Evolutionary conservation across 37 sponge, comb jelly and placozoan species (phyloP), one percentile per base, ranked within the genome.

Genomic region (Geodia barretti): DNA sequence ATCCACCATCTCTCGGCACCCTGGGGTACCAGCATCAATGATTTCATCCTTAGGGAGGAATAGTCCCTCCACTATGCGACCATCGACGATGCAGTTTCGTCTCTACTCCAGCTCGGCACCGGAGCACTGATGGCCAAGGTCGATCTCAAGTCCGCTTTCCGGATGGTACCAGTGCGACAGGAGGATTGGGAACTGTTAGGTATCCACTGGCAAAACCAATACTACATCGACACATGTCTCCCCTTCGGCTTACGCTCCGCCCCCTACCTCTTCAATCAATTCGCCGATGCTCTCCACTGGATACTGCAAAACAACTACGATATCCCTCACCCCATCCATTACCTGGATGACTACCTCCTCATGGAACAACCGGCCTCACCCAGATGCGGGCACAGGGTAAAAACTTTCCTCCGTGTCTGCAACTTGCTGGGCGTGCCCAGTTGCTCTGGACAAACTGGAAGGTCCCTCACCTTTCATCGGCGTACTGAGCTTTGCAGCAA

Each of bases 1-100:
- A 84, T 84, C 77, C 39, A 34, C 62, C 85, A 84, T 72, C 85
- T 84, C n/a, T 84, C 85, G 2, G 85, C 85, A 39, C 68, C 82
- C 17, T 37, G 25, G 29, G 73, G 74, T 23, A 9, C 11, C 21
- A 79, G 80, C 58, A 41, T 79, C 17, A 79, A 79, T 41, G 80
- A 79, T 47, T 31, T 19, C 70, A 79, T 79, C 59, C 19, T 5
- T 65, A 65, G n/a, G n/a, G n/a, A n/a, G n/a, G 19, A 28, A 80
- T 80, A 41, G 28, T 40, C 37, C 58, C 70, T 69, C 4, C 69
- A 75, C 24, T 84, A 84, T 69, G 11, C 70, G 33, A 34, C 70
- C 4, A 37, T 83, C 4, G 76, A 83, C 68, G 77, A 75, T 75
- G 84, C 84, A n/a, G 42, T 76, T 7, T 26, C 43, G n/a, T 41